Percentiles rank a stretch among this genome's conserved stretches.
phyloP scores from a whole-genome alignment of 2,888 invertebrate species.

The Eupithecia abbreviata region DNA sequence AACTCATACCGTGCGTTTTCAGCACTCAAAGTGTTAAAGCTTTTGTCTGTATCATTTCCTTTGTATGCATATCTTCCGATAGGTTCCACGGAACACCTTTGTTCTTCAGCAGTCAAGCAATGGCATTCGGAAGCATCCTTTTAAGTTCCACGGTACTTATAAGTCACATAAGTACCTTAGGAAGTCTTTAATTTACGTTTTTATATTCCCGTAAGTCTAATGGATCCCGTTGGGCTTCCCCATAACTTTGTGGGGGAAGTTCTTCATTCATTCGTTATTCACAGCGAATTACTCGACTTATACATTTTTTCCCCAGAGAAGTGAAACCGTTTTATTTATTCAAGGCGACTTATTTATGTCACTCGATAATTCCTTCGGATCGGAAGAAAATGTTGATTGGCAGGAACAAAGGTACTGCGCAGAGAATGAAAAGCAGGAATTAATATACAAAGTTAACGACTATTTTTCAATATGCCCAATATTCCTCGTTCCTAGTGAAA shows the following conservation, averaged over 20 bases:
- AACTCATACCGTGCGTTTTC: no score
- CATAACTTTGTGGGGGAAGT: slow-evolving; percentile 58
- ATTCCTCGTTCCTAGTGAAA: slow-evolving; percentile 12
- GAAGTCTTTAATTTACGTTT: slow-evolving; percentile 60
- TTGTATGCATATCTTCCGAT: slow-evolving; percentile 16
- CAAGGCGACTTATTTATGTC: slow-evolving; percentile 65
- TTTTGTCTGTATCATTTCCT: slow-evolving; percentile 15
- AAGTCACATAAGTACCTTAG: slow-evolving; percentile 33
- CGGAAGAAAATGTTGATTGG: slow-evolving; percentile 50
- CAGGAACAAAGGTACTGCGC: slow-evolving; percentile 43
- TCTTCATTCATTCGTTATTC: slow-evolving; percentile 74
- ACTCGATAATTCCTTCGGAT: slow-evolving; percentile 59
- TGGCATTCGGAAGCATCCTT: background rate
- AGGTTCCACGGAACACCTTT: background rate
- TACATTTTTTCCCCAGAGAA: slow-evolving; percentile 67
- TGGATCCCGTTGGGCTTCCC: slow-evolving; percentile 53
- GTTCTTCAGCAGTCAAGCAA: background rate
- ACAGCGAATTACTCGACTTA: slow-evolving; percentile 72
- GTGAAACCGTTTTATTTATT: slow-evolving; percentile 74
- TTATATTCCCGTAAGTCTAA: slow-evolving; percentile 59
- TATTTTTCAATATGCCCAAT: slow-evolving; percentile 20
- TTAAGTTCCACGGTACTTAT: slow-evolving; percentile 25
- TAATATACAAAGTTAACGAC: slow-evolving; percentile 21
- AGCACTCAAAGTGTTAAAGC: no score
- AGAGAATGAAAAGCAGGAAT: slow-evolving; percentile 42